Percentiles rank a stretch among this genome's conserved stretches.
Conservation (phyloP, 2,888 invertebrate genomes). For the Atethmia centrago region DNA sequence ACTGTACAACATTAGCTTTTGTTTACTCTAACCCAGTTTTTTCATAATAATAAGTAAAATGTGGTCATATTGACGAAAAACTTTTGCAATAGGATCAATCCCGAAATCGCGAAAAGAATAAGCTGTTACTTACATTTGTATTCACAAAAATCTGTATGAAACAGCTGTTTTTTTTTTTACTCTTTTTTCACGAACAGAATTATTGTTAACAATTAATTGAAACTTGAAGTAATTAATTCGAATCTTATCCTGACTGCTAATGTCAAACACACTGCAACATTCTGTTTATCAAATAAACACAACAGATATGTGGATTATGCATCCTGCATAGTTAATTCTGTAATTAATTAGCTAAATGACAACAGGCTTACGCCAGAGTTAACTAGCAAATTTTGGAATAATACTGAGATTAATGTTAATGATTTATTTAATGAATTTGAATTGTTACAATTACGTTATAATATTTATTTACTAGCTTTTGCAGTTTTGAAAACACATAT, state of each 20-base stretch:
- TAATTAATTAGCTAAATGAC: slow-evolving; percentile 53
- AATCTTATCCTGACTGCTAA: slow-evolving; percentile 21
- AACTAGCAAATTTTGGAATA: slow-evolving; percentile 22
- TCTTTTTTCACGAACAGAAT: not conserved
- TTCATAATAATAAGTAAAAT: too few relatives aligned
- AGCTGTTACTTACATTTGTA: too few relatives aligned
- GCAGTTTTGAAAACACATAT: not conserved
- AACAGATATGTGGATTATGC: slow-evolving; percentile 46
- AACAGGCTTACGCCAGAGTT: slow-evolving; percentile 10
- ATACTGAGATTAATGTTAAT: slow-evolving; percentile 15
- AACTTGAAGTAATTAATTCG: not conserved
- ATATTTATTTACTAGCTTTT: not conserved
- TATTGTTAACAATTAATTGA: not conserved
- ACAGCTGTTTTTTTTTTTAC: too few relatives aligned
- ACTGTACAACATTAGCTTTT: too few relatives aligned
- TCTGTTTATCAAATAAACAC: slow-evolving; percentile 51
- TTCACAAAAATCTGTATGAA: too few relatives aligned
- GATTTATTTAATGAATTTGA: slow-evolving; percentile 10
- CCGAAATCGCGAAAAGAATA: too few relatives aligned
- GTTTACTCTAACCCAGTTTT: too few relatives aligned
- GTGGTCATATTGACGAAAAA: too few relatives aligned
- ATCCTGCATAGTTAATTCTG: slow-evolving; percentile 50
- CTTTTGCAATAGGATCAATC: too few relatives aligned
- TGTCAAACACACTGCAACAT: slow-evolving; percentile 13
- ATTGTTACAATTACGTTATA: not conserved